These are phyloP conservation scores for Telenomus remus DNA, from an alignment of 1,140 invertebrate genomes.

Conservation along the genomic window DNA sequence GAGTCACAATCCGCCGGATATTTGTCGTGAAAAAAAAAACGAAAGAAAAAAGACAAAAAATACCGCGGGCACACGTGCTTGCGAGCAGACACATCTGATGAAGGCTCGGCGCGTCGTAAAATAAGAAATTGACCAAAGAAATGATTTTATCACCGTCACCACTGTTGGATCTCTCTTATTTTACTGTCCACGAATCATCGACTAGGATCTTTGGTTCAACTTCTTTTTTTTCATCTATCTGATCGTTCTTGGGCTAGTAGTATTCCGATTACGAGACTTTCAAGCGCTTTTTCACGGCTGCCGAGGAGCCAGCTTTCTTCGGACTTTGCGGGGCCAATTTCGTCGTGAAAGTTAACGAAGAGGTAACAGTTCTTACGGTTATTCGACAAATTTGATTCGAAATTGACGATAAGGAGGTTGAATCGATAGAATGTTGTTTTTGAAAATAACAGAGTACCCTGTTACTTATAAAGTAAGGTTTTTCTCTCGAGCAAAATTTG, in stretches of 20 bases:
- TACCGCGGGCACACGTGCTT: conserved; percentile 12
- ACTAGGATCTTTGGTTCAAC: conserved; percentile 30
- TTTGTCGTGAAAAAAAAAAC: conserved; percentile 34
- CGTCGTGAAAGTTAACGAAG: conserved; percentile 28
- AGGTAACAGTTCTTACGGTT: conserved; percentile 22
- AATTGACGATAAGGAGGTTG: background rate
- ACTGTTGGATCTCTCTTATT: conserved; percentile 49
- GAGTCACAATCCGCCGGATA: conserved; percentile 52
- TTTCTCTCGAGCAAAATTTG: too few species aligned
- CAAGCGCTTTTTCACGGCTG: conserved; percentile 31
- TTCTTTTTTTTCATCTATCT: conserved; percentile 56
- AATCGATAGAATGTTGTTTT: background rate
- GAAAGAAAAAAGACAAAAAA: conserved; percentile 40
- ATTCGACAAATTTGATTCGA: background rate
- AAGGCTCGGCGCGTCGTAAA: conserved; percentile 44
- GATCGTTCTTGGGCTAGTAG: conserved; percentile 46
- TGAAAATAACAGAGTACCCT: too few species aligned
- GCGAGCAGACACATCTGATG: conserved; percentile 5
- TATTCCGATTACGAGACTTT: conserved; percentile 45
- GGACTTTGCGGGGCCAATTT: conserved; percentile 26
- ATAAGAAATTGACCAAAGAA: conserved; percentile 56
- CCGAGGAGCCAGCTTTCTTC: conserved; percentile 14
- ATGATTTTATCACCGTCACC: conserved; percentile 59
- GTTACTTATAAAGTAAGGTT: too few species aligned
- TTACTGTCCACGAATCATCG: conserved; percentile 42